Evolutionary conservation across 2,888 invertebrate genomes (phyloP).

Genomic region (Callyntrura guangdongensis): DNA sequence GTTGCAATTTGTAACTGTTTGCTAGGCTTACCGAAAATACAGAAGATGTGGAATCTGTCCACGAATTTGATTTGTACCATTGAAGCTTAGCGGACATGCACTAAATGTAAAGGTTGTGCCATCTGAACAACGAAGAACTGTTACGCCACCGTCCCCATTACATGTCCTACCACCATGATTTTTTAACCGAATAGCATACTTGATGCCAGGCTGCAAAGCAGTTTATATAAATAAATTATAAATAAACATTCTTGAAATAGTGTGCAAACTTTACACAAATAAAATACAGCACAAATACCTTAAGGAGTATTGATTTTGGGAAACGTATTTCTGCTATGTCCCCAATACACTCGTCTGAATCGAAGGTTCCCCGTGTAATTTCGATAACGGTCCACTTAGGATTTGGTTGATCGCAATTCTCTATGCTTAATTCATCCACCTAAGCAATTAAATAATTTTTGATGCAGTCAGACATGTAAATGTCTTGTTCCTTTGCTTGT

Average conservation of each 20-base stretch:
- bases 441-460: slow-evolving; percentile 44
- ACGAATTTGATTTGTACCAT: slow-evolving; percentile 97
- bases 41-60: slow-evolving; percentile 98
- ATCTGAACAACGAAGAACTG: slow-evolving; percentile 96
- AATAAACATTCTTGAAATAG: not conserved
- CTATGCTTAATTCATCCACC: slow-evolving; percentile 80
- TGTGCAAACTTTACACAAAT: not conserved
- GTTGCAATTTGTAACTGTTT: not conserved
- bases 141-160: slow-evolving; percentile 97
- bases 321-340: slow-evolving; percentile 97
- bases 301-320: slow-evolving; percentile 94
- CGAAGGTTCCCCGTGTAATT: slow-evolving; percentile 93
- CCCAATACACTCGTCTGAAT: slow-evolving; percentile 92
- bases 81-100: slow-evolving; percentile 96
- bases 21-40: slow-evolving; percentile 90
- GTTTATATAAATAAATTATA: not conserved
- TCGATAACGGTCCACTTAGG: slow-evolving; percentile 94
- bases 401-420: slow-evolving; percentile 85
- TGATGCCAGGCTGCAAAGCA: slow-evolving; percentile 87
- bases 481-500: not conserved
- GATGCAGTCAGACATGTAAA: not conserved
- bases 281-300: slow-evolving; percentile 87
- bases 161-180: slow-evolving; percentile 97
- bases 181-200: slow-evolving; percentile 95
- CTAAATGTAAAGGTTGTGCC: slow-evolving; percentile 96